Evolutionary conservation across 2,113 vertebrate species (phyloP).

Genomic region (Protobothrops flavoviridis): DNA sequence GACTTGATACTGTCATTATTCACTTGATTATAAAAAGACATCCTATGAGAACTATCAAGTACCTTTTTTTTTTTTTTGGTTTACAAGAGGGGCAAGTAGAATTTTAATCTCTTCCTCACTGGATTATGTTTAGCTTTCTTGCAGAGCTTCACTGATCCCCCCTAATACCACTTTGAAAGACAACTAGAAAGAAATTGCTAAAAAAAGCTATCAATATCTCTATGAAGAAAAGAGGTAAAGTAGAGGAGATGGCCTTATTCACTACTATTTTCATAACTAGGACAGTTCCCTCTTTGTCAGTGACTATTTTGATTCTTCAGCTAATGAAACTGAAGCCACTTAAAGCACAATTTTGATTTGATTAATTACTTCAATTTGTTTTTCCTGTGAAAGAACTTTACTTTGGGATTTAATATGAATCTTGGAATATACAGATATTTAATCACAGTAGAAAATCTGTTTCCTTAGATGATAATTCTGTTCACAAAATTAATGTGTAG

Average conservation of each 20-base stretch:
- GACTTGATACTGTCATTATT: not conserved
- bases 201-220: not conserved
- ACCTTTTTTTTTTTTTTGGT: not conserved
- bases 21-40: not conserved
- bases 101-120: not conserved
- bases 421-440: not conserved
- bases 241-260: not conserved
- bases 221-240: not conserved
- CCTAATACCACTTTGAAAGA: not conserved
- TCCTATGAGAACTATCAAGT: not conserved
- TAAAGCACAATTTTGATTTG: not conserved
- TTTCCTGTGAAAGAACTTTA: not conserved
- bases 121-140: not conserved
- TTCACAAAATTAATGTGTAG: not conserved
- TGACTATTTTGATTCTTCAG: not conserved
- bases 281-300: not conserved
- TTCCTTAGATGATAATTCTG: constrained; percentile 25
- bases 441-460: constrained; percentile 10
- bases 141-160: not conserved
- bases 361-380: not conserved
- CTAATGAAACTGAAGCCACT: not conserved
- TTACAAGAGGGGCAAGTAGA: not conserved
- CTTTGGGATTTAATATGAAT: not conserved
- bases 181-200: not conserved
- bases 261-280: not conserved